Evolutionary conservation across 1,140 invertebrate genomes (phyloP), one percentile per base, ranked within the genome.

Genomic region (Microplitis demolitor): DNA sequence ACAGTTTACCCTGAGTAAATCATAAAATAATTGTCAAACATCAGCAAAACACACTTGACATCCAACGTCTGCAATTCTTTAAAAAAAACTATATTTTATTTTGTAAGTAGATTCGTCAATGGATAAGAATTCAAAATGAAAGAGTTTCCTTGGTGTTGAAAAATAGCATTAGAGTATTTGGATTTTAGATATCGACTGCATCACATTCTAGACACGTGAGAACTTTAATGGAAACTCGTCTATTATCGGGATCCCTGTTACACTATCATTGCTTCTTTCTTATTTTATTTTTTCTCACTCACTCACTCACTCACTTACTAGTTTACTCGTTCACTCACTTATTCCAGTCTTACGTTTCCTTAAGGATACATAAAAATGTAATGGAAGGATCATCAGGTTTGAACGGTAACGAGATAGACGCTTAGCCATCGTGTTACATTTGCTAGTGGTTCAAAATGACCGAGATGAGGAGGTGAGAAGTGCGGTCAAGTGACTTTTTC

Each of bases 141-240:
- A 5, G 3, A 45, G 24, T 9, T 37, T 54, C 61, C 67, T 62
- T 67, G 31, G 61, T 50, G n/a, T 58, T 72, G 71, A 72, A 61
- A 62, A 72, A 72, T 72, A 54, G 54, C 54, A 35, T n/a, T 4
- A 72, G 64, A 39, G 51, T 62, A 66, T 71, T 51, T 71, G 70
- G 71, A 72, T 72, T 67, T 51, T n/a, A 67, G 63, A 72, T 61
- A 72, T 72, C 6, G n/a, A 11, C 53, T 14, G 14, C 14, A 31
- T 67, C 63, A 67, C 1, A 72, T 54, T 72, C 71, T 9, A 56
- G 71, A 72, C 71, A 72, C 71, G 71, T 72, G 71, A 31, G 56
- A 56, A 6, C 39, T 56, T 67, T 72, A 72, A 72, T 72, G 71
- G 71, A 72, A 72, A 66, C 63, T 72, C 71, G 71, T 72, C 64